A percentile compares a stretch with the other conserved stretches of the same genome.
These are phyloP conservation scores for Drosophila merina DNA, from an alignment of 2,888 invertebrate species.

Conservation along the genomic window DNA sequence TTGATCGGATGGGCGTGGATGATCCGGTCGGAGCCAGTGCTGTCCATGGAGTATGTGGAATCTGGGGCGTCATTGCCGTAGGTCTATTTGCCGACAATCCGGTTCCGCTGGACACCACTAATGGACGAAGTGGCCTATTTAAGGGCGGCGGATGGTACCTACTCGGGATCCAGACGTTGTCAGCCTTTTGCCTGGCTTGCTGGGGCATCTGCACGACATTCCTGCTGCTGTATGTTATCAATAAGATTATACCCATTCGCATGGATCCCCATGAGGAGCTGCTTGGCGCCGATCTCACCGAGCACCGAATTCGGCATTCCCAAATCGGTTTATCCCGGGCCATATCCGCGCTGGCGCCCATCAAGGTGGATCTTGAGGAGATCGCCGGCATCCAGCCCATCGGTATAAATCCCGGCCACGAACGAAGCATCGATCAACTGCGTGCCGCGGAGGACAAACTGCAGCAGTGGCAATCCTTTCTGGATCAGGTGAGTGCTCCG, in stretches of 20 bases:
- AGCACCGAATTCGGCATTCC: slow-evolving; percentile 91
- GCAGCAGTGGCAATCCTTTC: slow-evolving; percentile 81
- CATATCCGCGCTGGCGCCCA: slow-evolving; percentile 89
- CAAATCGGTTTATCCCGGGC: slow-evolving; percentile 89
- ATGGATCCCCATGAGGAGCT: slow-evolving; percentile 94
- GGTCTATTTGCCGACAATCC: slow-evolving; percentile 95
- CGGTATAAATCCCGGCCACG: slow-evolving; percentile 89
- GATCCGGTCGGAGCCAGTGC: slow-evolving; percentile 94
- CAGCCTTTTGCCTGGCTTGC: slow-evolving; percentile 88
- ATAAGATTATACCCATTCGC: slow-evolving; percentile 91
- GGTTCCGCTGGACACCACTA: slow-evolving; percentile 91
- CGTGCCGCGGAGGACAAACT: slow-evolving; percentile 82
- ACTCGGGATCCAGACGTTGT: slow-evolving; percentile 91
- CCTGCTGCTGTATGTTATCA: slow-evolving; percentile 90
- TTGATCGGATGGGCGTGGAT: slow-evolving; percentile 92
- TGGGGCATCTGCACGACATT: slow-evolving; percentile 92
- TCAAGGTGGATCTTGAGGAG: slow-evolving; percentile 85
- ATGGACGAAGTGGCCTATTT: slow-evolving; percentile 89
- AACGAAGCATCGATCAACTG: slow-evolving; percentile 80
- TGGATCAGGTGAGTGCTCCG: slow-evolving; percentile 76
- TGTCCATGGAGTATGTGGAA: slow-evolving; percentile 92
- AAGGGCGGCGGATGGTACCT: slow-evolving; percentile 95
- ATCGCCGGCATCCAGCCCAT: slow-evolving; percentile 81
- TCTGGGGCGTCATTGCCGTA: slow-evolving; percentile 90
- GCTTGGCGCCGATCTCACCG: slow-evolving; percentile 94